phyloP scores from a whole-genome alignment of 2,888 invertebrate species.

The Bombyx huttoni region DNA sequence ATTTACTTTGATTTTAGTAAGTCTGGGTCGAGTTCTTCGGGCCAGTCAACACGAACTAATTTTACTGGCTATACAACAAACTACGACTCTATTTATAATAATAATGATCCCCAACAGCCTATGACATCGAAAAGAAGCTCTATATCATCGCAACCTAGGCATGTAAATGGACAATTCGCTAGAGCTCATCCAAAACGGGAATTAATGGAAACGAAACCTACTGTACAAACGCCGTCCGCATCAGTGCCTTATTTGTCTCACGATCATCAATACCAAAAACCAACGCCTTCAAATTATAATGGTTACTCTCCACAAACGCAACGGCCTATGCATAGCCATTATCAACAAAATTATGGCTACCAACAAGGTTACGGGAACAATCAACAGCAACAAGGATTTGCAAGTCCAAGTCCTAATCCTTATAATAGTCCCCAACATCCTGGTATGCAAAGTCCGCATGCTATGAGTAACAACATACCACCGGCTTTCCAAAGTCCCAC shows the following conservation, averaged over 20 bases:
- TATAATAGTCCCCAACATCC: constrained; percentile 58
- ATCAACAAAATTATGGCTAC: constrained; percentile 52
- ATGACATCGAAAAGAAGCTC: constrained; percentile 53
- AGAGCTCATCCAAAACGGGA: constrained; percentile 44
- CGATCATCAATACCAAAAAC: constrained; percentile 65
- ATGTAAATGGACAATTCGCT: constrained; percentile 54
- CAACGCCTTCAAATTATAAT: constrained; percentile 37
- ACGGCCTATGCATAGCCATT: constrained; percentile 44
- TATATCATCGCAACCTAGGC: constrained; percentile 40
- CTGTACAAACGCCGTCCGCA: constrained; percentile 22
- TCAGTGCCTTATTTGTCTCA: constrained; percentile 52
- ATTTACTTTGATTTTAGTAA: constrained; percentile 40
- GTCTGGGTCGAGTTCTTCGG: constrained; percentile 65
- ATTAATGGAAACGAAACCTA: constrained; percentile 32
- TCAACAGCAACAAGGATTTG: constrained; percentile 46
- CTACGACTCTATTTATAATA: constrained; percentile 60
- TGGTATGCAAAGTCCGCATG: constrained; percentile 55
- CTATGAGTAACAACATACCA: constrained; percentile 42
- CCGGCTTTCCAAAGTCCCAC: constrained; percentile 58
- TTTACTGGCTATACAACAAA: constrained; percentile 61
- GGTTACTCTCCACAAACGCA: constrained; percentile 58
- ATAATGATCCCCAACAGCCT: constrained; percentile 49
- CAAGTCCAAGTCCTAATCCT: constrained; percentile 43
- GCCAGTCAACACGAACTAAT: constrained; percentile 60
- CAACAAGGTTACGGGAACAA: constrained; percentile 48